Evolutionary conservation across 1,140 invertebrate species (phyloP).

Genomic region (Ceratina japonica): DNA sequence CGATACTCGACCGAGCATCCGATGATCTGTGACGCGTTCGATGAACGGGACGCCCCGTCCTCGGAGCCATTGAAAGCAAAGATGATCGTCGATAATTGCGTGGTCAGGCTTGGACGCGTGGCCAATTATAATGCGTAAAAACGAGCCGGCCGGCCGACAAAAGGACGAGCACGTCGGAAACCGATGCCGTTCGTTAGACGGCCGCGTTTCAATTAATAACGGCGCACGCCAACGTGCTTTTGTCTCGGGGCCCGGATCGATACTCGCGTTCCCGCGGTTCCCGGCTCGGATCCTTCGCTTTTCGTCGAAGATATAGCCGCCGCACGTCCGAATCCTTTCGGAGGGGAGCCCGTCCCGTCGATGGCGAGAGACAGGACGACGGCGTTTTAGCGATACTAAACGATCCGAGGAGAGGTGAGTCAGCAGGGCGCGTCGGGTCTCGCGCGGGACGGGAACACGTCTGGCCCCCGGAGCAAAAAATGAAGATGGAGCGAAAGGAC

Average conservation of each 20-base stretch:
- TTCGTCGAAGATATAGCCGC: neutral
- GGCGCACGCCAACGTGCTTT: neutral
- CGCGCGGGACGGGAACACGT: neutral
- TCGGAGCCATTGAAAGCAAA: conserved; percentile 5
- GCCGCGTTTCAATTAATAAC: conserved; percentile 22
- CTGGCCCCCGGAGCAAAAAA: conserved; percentile 2
- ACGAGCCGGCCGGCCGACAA: conserved; percentile 2
- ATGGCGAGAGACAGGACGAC: neutral
- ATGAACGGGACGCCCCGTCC: neutral
- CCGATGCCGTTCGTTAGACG: conserved; percentile 14
- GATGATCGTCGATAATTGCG: conserved; percentile 28
- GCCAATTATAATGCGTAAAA: conserved; percentile 20
- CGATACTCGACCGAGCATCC: conserved; percentile 25
- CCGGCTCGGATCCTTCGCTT: neutral
- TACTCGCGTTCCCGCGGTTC: neutral
- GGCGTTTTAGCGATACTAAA: conserved; percentile 1
- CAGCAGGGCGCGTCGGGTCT: conserved; percentile 7
- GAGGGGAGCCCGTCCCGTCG: neutral
- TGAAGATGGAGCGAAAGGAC: conserved; percentile 7
- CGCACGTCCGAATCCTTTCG: no score
- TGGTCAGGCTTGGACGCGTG: neutral
- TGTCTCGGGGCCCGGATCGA: conserved; percentile 5
- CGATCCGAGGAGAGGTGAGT: conserved; percentile 12
- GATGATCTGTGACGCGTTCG: neutral
- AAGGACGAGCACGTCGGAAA: conserved; percentile 3